Evolutionary conservation across 2,888 invertebrate species (phyloP).

Genomic region (Unio pictorum): DNA sequence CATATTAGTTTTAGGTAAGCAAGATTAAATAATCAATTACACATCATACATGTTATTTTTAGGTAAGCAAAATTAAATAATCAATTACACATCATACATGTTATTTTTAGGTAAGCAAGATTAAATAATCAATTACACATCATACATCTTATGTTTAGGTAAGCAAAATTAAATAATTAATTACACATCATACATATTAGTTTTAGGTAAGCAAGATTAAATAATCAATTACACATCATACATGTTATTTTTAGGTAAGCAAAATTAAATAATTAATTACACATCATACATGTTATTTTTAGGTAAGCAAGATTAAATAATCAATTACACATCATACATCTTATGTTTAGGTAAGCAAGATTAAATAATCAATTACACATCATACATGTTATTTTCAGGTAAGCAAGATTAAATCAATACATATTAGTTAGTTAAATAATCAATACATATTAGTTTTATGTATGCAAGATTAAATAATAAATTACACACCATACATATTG

Average conservation of each 20-base stretch:
- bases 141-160: background rate
- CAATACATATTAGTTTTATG: background rate
- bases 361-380: conserved; percentile 61
- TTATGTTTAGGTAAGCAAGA: background rate
- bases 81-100: background rate
- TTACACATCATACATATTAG: background rate
- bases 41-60: background rate
- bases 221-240: conserved; percentile 60
- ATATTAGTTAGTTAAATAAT: too few relatives aligned
- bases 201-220: background rate
- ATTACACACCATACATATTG: too few relatives aligned
- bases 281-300: background rate
- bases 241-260: too few relatives aligned
- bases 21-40: conserved; percentile 62
- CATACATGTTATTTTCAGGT: background rate
- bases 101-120: background rate
- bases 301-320: conserved; percentile 62
- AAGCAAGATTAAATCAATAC: conserved; percentile 36
- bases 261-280: background rate
- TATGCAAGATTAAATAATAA: conserved; percentile 62
- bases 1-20: background rate
- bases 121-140: conserved; percentile 61
- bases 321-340: background rate
- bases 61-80: conserved; percentile 62
- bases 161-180: conserved; percentile 62